These are phyloP conservation scores for Empidonax traillii DNA, from an alignment of 2,113 vertebrate genomes.

Conservation along the genomic window DNA sequence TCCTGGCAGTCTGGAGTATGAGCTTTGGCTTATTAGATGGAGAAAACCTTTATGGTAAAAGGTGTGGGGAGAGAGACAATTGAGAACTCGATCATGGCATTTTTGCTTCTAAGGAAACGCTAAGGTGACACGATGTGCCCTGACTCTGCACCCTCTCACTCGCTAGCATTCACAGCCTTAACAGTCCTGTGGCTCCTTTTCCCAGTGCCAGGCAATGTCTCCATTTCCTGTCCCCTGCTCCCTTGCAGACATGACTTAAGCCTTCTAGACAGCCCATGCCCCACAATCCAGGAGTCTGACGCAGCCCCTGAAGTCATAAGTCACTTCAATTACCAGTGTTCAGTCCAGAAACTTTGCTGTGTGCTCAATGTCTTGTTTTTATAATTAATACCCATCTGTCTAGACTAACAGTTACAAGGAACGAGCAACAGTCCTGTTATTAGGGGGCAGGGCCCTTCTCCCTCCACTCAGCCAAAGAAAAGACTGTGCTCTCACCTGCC, in stretches of 20 bases:
- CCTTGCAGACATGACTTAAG: constrained; percentile 67
- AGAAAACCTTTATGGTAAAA: background rate
- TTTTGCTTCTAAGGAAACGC: background rate
- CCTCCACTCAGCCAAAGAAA: constrained; percentile 8
- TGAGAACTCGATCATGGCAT: background rate
- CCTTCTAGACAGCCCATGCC: constrained; percentile 48
- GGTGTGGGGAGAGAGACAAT: background rate
- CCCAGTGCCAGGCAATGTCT: background rate
- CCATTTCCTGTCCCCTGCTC: constrained; percentile 33
- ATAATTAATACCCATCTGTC: constrained; percentile 30
- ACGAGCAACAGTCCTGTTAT: background rate
- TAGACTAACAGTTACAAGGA: constrained; percentile 39
- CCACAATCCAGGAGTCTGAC: constrained; percentile 15
- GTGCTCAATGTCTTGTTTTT: constrained; percentile 39
- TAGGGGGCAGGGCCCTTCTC: background rate
- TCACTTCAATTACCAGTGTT: background rate
- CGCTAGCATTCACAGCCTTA: background rate
- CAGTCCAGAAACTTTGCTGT: constrained; percentile 9
- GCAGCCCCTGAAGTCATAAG: constrained; percentile 34
- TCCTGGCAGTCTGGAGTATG: background rate
- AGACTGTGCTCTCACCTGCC: constrained; percentile 22
- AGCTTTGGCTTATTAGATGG: background rate
- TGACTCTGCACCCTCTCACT: background rate
- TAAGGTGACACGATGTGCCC: background rate
- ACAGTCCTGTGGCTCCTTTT: background rate